Evolutionary conservation across 2,888 invertebrate species (phyloP).

Genomic region (Hoplodrina ambigua): DNA sequence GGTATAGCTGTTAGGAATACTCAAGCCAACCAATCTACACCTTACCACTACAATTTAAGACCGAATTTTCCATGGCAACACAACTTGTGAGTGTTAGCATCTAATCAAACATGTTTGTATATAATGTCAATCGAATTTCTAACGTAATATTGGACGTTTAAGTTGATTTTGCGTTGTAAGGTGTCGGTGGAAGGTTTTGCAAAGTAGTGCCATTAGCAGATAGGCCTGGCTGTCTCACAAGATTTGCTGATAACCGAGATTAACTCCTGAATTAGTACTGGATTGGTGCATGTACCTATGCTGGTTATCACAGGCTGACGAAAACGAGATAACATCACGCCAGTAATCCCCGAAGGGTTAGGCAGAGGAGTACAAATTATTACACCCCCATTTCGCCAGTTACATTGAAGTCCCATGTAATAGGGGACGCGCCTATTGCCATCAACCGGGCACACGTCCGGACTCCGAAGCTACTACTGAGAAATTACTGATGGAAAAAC

Average conservation of each 20-base stretch:
- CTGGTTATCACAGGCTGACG: too few species aligned
- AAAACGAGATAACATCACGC: too few species aligned
- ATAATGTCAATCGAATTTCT: slow-evolving; percentile 53
- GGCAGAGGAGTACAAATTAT: too few species aligned
- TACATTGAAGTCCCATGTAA: too few species aligned
- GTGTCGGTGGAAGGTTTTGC: slow-evolving; percentile 67
- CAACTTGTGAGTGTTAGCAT: slow-evolving; percentile 71
- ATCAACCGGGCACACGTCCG: too few species aligned
- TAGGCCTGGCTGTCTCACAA: slow-evolving; percentile 77
- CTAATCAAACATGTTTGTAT: slow-evolving; percentile 82
- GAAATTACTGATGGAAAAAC: too few species aligned
- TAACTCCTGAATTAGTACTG: slow-evolving; percentile 56
- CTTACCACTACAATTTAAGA: slow-evolving; percentile 52
- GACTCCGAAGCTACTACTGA: too few species aligned
- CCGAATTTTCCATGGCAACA: slow-evolving; percentile 40
- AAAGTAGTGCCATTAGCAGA: slow-evolving; percentile 78
- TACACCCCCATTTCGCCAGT: too few species aligned
- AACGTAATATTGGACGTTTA: slow-evolving; percentile 47
- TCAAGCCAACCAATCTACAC: slow-evolving; percentile 57
- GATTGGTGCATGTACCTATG: neutral
- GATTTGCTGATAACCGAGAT: slow-evolving; percentile 78
- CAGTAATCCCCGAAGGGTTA: too few species aligned
- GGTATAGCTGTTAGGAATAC: slow-evolving; percentile 73
- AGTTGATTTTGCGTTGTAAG: slow-evolving; percentile 57
- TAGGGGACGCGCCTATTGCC: too few species aligned